Evolutionary conservation across 2,797 vertebrate species (phyloP).

Genomic region (Sebastes minor): DNA sequence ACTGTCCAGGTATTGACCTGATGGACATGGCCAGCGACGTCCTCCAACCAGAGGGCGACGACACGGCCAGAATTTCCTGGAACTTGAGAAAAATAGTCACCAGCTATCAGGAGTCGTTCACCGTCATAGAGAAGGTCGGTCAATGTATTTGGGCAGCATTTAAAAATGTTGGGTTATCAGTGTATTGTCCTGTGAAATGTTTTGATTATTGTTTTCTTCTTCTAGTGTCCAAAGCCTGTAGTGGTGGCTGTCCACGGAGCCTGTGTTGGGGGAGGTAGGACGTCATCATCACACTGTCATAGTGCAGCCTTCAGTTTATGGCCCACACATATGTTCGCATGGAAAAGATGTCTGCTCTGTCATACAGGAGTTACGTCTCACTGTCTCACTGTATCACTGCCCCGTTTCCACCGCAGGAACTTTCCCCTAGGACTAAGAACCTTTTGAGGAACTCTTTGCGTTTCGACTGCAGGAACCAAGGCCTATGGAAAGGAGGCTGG

Average conservation of each 20-base stretch:
- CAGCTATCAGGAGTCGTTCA: conserved; percentile 88
- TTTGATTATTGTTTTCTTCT: neutral
- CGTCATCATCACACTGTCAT: neutral
- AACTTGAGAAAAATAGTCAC: conserved; percentile 68
- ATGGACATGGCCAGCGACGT: conserved; percentile 79
- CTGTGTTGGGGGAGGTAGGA: conserved; percentile 89
- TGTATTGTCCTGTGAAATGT: neutral
- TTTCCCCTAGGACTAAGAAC: no score
- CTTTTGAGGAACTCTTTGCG: no score
- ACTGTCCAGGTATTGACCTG: conserved; percentile 86
- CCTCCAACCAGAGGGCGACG: conserved; percentile 78
- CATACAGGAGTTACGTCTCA: neutral
- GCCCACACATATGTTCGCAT: neutral
- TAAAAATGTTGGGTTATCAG: neutral
- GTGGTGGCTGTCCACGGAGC: conserved; percentile 87
- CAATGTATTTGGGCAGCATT: neutral
- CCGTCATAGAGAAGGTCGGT: conserved; percentile 87
- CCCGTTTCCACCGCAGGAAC: no score
- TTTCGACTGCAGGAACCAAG: no score
- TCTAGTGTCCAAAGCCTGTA: conserved; percentile 91
- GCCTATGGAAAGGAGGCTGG: no score
- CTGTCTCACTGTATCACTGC: neutral
- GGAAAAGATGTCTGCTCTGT: neutral
- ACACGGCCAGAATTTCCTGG: conserved; percentile 86
- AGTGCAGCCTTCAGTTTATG: neutral